Conservation (phyloP, 2,113 vertebrate genomes). For the Hypanus sabinus region DNA sequence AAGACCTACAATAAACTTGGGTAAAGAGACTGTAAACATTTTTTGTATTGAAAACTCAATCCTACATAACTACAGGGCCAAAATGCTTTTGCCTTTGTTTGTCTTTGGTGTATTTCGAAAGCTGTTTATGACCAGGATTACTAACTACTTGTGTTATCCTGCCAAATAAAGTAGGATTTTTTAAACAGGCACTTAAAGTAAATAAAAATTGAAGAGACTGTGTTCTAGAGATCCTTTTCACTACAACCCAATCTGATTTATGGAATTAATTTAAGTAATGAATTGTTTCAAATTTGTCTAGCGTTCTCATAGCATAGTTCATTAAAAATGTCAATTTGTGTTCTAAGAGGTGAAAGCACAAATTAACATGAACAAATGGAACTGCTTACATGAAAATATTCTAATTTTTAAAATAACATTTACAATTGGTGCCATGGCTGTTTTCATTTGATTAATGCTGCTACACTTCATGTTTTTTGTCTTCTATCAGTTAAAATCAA, state of each 20-base stretch:
- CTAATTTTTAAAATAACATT: slow-evolving; percentile 5
- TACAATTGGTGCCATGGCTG: not conserved
- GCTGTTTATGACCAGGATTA: not conserved
- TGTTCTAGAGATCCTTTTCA: not conserved
- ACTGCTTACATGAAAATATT: not conserved
- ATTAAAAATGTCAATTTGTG: not conserved
- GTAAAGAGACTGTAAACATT: too few relatives aligned
- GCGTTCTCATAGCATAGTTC: not conserved
- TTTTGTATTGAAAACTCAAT: not conserved
- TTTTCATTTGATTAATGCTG: not conserved
- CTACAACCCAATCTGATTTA: not conserved
- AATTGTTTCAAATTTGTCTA: not conserved
- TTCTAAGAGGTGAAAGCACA: not conserved
- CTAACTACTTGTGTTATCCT: not conserved
- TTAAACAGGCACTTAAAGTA: not conserved
- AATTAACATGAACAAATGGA: not conserved
- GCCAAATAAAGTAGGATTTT: not conserved
- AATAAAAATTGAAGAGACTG: not conserved
- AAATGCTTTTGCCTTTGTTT: not conserved
- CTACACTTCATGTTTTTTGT: not conserved
- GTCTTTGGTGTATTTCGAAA: not conserved
- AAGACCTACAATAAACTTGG: not conserved
- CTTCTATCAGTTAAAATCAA: not conserved
- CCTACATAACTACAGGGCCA: not conserved
- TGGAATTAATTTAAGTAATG: not conserved